Evolutionary conservation across 2,888 invertebrate genomes (phyloP).

Genomic region (Noctua pronuba): DNA sequence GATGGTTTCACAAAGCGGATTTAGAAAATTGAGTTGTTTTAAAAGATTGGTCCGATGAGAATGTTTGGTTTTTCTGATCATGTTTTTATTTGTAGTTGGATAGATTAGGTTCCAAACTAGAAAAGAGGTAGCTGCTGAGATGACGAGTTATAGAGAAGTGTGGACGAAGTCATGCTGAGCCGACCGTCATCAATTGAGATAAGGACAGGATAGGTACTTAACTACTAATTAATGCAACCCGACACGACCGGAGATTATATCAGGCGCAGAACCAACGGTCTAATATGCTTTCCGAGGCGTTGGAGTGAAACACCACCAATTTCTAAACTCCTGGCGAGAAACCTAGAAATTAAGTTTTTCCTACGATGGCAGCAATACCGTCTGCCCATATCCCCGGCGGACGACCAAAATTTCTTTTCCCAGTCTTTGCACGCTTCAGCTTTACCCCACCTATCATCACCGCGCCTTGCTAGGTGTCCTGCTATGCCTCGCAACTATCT

Average conservation of each 20-base stretch:
- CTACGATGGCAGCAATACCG: neutral
- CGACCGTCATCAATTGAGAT: neutral
- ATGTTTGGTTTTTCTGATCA: neutral
- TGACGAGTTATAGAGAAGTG: neutral
- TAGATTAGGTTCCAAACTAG: no score
- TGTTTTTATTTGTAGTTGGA: neutral
- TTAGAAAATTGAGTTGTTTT: conserved; percentile 27
- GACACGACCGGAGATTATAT: no score
- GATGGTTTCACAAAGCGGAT: conserved; percentile 44
- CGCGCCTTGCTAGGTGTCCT: neutral
- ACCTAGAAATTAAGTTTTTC: neutral
- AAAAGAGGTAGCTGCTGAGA: neutral
- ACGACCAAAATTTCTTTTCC: neutral
- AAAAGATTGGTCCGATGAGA: neutral
- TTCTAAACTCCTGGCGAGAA: neutral
- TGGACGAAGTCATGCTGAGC: neutral
- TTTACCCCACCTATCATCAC: neutral
- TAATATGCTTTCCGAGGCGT: no score
- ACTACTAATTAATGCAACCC: no score
- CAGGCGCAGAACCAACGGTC: no score
- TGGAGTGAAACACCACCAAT: neutral
- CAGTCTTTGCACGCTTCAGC: neutral
- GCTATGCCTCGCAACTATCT: neutral
- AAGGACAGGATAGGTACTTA: no score
- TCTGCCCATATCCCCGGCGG: neutral